phyloP scores from a whole-genome alignment of 2,113 vertebrate species.

The Sclerurus mexicanus region DNA sequence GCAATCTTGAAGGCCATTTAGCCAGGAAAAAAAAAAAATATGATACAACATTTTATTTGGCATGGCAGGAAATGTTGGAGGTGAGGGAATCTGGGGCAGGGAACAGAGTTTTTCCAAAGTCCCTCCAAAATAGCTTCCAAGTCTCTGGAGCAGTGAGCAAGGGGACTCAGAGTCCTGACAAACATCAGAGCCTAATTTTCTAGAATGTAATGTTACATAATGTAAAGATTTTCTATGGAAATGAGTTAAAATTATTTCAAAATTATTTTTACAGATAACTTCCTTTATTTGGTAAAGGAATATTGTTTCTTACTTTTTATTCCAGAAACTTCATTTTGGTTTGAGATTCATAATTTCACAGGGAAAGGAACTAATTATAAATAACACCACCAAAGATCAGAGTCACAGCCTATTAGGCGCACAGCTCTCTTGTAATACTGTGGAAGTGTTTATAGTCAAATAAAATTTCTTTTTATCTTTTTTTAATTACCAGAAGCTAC shows the following conservation, averaged over 20 bases:
- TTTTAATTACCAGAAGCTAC: background rate
- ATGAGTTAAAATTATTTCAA: background rate
- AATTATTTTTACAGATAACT: background rate
- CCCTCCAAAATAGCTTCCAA: background rate
- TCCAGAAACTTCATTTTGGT: background rate
- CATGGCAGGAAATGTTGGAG: background rate
- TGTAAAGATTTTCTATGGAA: background rate
- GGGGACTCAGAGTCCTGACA: background rate
- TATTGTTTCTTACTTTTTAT: background rate
- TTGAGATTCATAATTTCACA: background rate
- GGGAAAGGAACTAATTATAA: background rate
- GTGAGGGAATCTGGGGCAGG: background rate
- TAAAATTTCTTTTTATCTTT: background rate
- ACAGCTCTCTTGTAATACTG: background rate
- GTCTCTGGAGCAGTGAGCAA: background rate
- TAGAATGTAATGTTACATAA: background rate
- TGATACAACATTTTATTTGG: background rate
- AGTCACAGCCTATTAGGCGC: background rate
- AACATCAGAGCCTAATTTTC: background rate
- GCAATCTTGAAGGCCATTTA: background rate
- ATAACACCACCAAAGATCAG: background rate
- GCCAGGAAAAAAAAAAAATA: background rate
- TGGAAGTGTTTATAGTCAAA: background rate
- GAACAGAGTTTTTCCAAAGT: background rate
- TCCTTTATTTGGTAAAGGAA: background rate